phyloP scores from a whole-genome alignment of 2,888 invertebrate species.

The Ephialtes manifestator region DNA sequence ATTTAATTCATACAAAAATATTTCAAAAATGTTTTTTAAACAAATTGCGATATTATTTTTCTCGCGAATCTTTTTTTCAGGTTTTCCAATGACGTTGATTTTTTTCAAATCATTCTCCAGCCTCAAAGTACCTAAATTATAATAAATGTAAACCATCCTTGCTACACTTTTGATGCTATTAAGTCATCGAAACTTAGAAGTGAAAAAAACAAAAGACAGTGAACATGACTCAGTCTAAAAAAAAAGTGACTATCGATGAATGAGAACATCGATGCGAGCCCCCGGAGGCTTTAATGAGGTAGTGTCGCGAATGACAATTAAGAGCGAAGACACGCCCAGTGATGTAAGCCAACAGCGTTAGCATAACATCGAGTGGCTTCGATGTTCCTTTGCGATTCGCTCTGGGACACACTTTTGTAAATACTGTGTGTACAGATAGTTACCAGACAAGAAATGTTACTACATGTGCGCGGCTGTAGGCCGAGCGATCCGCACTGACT shows the following conservation, averaged over 20 bases:
- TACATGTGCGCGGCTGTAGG: constrained; percentile 22
- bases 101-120: no score
- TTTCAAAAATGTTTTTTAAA: no score
- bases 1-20: no score
- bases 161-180: not conserved
- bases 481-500: constrained; percentile 51
- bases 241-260: constrained; percentile 1
- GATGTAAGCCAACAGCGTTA: constrained; percentile 57
- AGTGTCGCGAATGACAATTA: constrained; percentile 67
- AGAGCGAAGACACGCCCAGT: constrained; percentile 63
- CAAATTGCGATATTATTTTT: no score
- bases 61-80: no score
- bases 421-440: not conserved
- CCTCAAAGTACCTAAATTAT: no score
- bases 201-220: not conserved
- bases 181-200: not conserved
- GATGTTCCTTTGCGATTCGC: constrained; percentile 20
- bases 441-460: constrained; percentile 9
- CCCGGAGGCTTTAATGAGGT: constrained; percentile 55
- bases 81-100: no score
- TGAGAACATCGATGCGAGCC: constrained; percentile 1
- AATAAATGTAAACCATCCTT: no score
- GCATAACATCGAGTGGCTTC: constrained; percentile 23
- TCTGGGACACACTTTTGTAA: constrained; percentile 7
- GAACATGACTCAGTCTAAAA: not conserved